Conservation (phyloP, 2,888 invertebrate species). For the Salticus scenicus region DNA sequence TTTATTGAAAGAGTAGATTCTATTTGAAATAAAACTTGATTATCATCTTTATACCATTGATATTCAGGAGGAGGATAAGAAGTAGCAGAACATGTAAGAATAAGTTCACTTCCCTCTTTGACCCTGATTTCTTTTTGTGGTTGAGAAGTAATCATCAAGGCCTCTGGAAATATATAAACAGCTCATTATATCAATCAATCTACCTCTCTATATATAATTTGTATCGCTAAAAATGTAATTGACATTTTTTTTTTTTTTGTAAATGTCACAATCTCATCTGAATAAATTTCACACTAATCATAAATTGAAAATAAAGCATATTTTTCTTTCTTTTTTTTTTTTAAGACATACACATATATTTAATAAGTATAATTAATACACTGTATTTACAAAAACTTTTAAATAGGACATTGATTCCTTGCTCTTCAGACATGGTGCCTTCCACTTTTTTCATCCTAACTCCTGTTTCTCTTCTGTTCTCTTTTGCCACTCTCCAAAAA, state of each 20-base stretch:
- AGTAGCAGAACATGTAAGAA: conserved; percentile 17
- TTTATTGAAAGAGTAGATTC: conserved; percentile 3
- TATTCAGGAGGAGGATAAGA: conserved; percentile 45
- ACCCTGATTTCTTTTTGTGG: conserved; percentile 4
- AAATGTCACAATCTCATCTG: background rate
- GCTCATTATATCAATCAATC: background rate
- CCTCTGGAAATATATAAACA: conserved; percentile 15
- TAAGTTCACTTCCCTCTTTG: conserved; percentile 20
- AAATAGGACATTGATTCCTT: no score
- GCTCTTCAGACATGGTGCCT: no score
- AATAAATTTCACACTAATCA: background rate
- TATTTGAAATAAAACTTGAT: conserved; percentile 21
- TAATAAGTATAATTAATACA: no score
- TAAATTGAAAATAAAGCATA: background rate
- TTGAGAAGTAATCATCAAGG: conserved; percentile 30
- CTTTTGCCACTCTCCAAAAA: no score
- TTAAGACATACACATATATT: no score
- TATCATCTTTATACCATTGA: conserved; percentile 53
- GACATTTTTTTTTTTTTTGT: no score
- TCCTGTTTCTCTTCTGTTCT: no score
- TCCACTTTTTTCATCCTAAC: no score
- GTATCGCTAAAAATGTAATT: background rate
- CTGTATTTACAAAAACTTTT: no score
- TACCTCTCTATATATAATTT: background rate
- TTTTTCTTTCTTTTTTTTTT: no score